Percentiles rank a stretch among this genome's conserved stretches.
Evolutionary conservation across 2,113 vertebrate species (phyloP).

Genomic region (Antechinus flavipes): DNA sequence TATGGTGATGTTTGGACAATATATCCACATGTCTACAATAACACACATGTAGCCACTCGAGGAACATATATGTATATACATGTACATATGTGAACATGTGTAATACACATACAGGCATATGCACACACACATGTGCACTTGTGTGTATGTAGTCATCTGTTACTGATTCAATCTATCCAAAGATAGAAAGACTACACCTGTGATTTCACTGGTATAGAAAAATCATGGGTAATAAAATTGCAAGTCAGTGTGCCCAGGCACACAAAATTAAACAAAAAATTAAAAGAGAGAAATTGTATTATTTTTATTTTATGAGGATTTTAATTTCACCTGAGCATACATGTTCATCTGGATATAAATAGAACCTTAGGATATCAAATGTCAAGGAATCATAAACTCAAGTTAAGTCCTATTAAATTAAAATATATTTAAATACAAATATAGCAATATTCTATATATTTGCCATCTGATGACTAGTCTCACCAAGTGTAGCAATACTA

Average conservation of each 20-base stretch:
- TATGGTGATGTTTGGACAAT: background rate
- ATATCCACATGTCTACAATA: background rate
- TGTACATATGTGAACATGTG: background rate
- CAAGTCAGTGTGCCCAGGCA: background rate
- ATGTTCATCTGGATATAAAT: background rate
- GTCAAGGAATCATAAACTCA: background rate
- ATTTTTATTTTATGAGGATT: background rate
- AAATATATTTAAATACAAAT: background rate
- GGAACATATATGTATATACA: background rate
- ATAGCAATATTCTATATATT: background rate
- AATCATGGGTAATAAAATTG: background rate
- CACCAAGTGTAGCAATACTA: background rate
- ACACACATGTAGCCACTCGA: background rate
- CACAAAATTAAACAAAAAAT: background rate
- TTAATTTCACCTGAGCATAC: background rate
- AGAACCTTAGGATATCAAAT: background rate
- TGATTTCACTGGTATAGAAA: background rate
- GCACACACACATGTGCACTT: background rate
- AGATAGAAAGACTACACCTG: background rate
- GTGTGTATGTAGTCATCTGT: background rate
- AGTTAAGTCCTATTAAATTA: background rate
- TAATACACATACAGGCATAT: background rate
- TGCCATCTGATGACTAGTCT: background rate
- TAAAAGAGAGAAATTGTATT: background rate
- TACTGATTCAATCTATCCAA: background rate